Conservation (phyloP, 2,113 vertebrate species). For the Apteryx mantelli region DNA sequence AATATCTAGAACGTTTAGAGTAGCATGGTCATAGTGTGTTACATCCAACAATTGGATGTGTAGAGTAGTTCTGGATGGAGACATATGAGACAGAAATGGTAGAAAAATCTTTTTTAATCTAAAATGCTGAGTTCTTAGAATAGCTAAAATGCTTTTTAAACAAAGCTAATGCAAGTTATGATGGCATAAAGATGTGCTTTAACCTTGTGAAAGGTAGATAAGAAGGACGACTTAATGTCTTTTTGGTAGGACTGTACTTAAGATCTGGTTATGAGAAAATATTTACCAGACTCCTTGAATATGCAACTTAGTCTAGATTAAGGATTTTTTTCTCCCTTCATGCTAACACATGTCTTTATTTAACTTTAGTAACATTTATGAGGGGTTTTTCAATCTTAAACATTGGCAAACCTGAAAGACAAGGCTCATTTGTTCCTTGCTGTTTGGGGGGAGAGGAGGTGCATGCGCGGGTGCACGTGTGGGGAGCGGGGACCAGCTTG, state of each 20-base stretch:
- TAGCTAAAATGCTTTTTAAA: slow-evolving; percentile 61
- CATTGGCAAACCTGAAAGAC: background rate
- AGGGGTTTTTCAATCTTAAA: slow-evolving; percentile 66
- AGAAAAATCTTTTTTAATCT: slow-evolving; percentile 60
- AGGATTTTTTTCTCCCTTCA: slow-evolving; percentile 74
- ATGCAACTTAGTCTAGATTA: slow-evolving; percentile 83
- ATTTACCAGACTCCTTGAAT: slow-evolving; percentile 80
- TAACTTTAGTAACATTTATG: slow-evolving; percentile 74
- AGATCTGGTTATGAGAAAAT: slow-evolving; percentile 72
- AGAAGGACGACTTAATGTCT: slow-evolving; percentile 54
- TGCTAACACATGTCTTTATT: slow-evolving; percentile 76
- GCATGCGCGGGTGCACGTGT: rapidly evolving
- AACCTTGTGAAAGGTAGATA: slow-evolving; percentile 32
- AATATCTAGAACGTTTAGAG: slow-evolving; percentile 66
- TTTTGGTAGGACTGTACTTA: slow-evolving; percentile 76
- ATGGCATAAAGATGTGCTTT: slow-evolving; percentile 65
- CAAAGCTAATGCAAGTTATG: slow-evolving; percentile 66
- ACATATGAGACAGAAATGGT: slow-evolving; percentile 57
- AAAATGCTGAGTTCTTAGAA: slow-evolving; percentile 62
- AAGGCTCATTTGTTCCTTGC: slow-evolving; percentile 55
- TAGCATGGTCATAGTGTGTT: slow-evolving; percentile 69
- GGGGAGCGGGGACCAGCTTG: background rate
- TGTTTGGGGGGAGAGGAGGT: background rate
- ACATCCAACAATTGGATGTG: slow-evolving; percentile 68
- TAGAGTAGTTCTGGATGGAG: slow-evolving; percentile 73